Evolutionary conservation across 2,888 invertebrate genomes (phyloP).

Genomic region (Tenthredo scrophulariae): DNA sequence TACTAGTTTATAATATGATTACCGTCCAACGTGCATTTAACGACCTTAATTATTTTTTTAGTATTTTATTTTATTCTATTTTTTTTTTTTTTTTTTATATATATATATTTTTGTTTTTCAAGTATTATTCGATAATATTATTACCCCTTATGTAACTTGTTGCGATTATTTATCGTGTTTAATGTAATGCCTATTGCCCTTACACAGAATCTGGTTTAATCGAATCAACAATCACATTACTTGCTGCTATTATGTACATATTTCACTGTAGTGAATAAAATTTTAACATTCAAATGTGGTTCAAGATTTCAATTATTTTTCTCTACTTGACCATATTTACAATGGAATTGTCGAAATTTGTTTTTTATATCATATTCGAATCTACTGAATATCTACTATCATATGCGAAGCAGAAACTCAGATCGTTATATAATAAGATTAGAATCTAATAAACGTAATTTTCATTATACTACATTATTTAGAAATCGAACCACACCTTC

Average conservation of each 20-base stretch:
- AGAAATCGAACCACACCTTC: constrained; percentile 39
- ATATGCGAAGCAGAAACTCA: background rate
- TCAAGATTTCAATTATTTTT: background rate
- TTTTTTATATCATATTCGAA: background rate
- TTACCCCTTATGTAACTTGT: background rate
- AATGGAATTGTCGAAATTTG: background rate
- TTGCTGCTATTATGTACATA: constrained; percentile 10
- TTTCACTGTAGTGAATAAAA: constrained; percentile 3
- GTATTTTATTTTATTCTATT: constrained; percentile 54
- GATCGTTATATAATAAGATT: background rate
- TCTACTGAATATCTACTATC: background rate
- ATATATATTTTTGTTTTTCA: background rate
- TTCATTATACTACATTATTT: background rate
- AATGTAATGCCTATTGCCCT: background rate
- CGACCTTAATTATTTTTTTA: constrained; percentile 62
- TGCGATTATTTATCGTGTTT: constrained; percentile 20
- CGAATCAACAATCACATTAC: background rate
- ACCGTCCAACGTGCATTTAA: constrained; percentile 76
- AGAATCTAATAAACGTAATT: background rate
- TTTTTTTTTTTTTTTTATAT: constrained; percentile 49
- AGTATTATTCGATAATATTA: constrained; percentile 3
- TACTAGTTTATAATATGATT: constrained; percentile 73
- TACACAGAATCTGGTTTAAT: background rate
- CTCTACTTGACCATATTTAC: background rate
- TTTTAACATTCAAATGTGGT: constrained; percentile 6